Percentiles rank a stretch among this genome's conserved stretches.
Evolutionary conservation across 2,797 vertebrate species (phyloP).

Genomic region (Eulemur albifrons): DNA sequence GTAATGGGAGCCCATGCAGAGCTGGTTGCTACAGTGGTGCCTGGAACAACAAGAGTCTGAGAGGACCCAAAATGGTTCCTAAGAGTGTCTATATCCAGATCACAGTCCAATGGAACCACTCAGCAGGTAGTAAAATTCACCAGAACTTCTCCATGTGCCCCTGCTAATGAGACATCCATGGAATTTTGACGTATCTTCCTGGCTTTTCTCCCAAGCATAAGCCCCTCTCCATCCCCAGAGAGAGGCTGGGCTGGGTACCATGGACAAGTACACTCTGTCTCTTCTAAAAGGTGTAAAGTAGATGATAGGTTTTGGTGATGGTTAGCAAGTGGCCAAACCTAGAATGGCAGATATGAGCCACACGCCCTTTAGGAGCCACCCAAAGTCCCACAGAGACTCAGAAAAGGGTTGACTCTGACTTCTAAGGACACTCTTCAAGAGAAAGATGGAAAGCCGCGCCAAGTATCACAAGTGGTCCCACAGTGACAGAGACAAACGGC

Average conservation of each 20-base stretch:
- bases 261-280: not conserved
- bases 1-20: not conserved
- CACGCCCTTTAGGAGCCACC: not conserved
- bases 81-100: not conserved
- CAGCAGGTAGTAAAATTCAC: not conserved
- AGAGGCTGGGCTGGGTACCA: not conserved
- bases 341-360: not conserved
- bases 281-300: not conserved
- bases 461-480: not conserved
- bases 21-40: not conserved
- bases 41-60: not conserved
- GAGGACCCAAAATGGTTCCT: not conserved
- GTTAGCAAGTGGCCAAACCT: not conserved
- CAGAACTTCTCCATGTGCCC: not conserved
- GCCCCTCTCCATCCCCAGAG: not conserved
- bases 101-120: not conserved
- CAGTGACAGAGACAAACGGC: conserved; percentile 43
- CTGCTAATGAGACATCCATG: not conserved
- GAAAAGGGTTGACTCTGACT: conserved; percentile 48
- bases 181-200: not conserved
- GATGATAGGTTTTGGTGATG: not conserved
- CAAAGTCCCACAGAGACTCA: not conserved
- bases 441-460: conserved; percentile 7
- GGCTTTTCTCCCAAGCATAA: not conserved
- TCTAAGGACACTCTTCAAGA: conserved; percentile 26